Evolutionary conservation across 2,797 vertebrate genomes (phyloP).

Genomic region (Eremophila alpestris): DNA sequence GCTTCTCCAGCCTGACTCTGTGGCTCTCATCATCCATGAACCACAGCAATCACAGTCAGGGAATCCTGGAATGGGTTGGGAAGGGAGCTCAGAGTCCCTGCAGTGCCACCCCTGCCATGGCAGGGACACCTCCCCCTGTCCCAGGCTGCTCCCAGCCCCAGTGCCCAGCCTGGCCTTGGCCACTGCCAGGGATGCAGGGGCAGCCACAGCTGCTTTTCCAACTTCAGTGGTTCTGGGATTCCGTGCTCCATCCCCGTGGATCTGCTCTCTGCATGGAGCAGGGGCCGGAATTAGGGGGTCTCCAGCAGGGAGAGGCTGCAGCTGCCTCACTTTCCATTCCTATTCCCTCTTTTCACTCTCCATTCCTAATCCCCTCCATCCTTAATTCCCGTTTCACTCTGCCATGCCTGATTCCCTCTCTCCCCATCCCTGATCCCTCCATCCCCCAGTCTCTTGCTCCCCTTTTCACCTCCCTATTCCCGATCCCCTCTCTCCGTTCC

Average conservation of each 20-base stretch:
- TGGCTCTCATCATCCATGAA: not conserved
- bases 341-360: not conserved
- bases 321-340: not conserved
- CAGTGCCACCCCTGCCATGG: not conserved
- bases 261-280: too few relatives aligned
- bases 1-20: not conserved
- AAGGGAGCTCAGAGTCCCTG: accelerated
- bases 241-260: too few relatives aligned
- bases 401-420: too few relatives aligned
- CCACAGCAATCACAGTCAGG: accelerated
- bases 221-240: too few relatives aligned
- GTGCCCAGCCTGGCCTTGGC: not conserved
- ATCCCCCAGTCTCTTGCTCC: too few relatives aligned
- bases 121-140: not conserved
- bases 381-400: not conserved
- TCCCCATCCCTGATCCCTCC: not conserved
- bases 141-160: too few relatives aligned
- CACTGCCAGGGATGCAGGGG: not conserved
- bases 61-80: accelerated
- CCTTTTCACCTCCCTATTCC: not conserved
- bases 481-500: too few relatives aligned
- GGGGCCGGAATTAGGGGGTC: too few relatives aligned
- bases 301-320: too few relatives aligned
- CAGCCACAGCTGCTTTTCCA: not conserved
- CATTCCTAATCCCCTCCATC: too few relatives aligned